Evolutionary conservation across 2,888 invertebrate species (phyloP), one percentile per base, ranked within the genome.

Genomic region (Alcis repandata): DNA sequence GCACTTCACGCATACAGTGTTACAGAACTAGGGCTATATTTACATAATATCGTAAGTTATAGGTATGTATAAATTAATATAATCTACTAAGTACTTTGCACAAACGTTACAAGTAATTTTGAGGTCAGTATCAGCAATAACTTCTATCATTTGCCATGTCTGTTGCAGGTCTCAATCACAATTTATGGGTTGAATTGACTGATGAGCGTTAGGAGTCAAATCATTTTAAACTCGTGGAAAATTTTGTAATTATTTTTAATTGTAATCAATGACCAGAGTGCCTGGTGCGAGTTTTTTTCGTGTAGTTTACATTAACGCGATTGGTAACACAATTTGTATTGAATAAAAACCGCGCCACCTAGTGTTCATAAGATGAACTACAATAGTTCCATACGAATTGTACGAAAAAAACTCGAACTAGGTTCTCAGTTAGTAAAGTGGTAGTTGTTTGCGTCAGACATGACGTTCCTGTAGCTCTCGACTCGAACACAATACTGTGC

Each of bases 51-150:
- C 74, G 74, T 88, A 87, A 84, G 79, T 89, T 89, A 90, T 82
- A 83, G 70, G 80, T 86, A 87, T 83, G 84, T 87, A 92, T 93
- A 92, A 92, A 92, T 92, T 92, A 93, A 90, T 92, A 91, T 89
- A 89, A 85, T 84, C 93, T 93, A 93, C 87, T 93, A 93, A 93
- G 93, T 93, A 93, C 93, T 91, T 91, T 92, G 92, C 92, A 91
- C 92, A 92, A 86, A 85, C 86, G 88, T 90, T 89, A 91, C 88
- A 89, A 88, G 82, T 79, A 83, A 80, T 81, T 79, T 79, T 86
- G 90, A 90, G 90, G 90, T 88, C 83, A 80, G 83, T 78, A 59
- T 67, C 38, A 67, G 68, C 58, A 59, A 58, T 60, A 67, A 59
- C 59, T 60, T 65, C 56, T 56, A 57, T 60, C 59, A 20, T 59